These are phyloP conservation scores for Mesaphorura yosii DNA, from an alignment of 1,140 invertebrate genomes.

Conservation along the genomic window DNA sequence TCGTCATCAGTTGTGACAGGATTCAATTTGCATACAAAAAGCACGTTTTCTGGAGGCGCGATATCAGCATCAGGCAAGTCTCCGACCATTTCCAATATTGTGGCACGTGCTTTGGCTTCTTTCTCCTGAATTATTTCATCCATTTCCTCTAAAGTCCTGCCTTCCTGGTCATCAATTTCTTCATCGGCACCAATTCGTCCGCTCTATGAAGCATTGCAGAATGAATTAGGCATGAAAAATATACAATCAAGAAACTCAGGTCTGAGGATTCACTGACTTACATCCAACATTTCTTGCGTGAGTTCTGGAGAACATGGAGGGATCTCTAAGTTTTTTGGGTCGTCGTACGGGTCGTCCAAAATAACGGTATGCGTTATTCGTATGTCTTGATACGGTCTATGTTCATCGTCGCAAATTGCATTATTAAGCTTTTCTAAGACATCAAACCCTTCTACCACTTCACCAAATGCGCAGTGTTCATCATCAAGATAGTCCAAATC, in stretches of 20 bases:
- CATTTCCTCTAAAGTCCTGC: slow-evolving; percentile 69
- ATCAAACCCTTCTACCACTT: slow-evolving; percentile 86
- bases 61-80: slow-evolving; percentile 95
- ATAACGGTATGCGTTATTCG: slow-evolving; percentile 94
- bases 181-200: slow-evolving; percentile 89
- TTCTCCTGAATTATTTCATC: slow-evolving; percentile 76
- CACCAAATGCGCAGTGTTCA: slow-evolving; percentile 92
- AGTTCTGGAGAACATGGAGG: slow-evolving; percentile 80
- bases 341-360: slow-evolving; percentile 89
- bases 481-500: slow-evolving; percentile 84
- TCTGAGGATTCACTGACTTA: slow-evolving; percentile 33
- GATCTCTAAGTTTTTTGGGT: slow-evolving; percentile 61
- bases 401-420: slow-evolving; percentile 78
- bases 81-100: slow-evolving; percentile 96
- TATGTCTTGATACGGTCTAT: slow-evolving; percentile 90
- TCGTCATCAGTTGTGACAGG: slow-evolving; percentile 97
- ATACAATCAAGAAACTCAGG: slow-evolving; percentile 5
- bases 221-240: slow-evolving; percentile 18
- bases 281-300: slow-evolving; percentile 58
- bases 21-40: slow-evolving; percentile 99
- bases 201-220: slow-evolving; percentile 43
- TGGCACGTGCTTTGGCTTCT: slow-evolving; percentile 90
- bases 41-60: slow-evolving; percentile 95
- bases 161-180: slow-evolving; percentile 80
- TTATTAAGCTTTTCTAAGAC: slow-evolving; percentile 82